Percentiles rank a stretch among this genome's conserved stretches.
Conservation (phyloP, 2,888 invertebrate genomes). For the Kuschelorhynchus macadamiae region DNA sequence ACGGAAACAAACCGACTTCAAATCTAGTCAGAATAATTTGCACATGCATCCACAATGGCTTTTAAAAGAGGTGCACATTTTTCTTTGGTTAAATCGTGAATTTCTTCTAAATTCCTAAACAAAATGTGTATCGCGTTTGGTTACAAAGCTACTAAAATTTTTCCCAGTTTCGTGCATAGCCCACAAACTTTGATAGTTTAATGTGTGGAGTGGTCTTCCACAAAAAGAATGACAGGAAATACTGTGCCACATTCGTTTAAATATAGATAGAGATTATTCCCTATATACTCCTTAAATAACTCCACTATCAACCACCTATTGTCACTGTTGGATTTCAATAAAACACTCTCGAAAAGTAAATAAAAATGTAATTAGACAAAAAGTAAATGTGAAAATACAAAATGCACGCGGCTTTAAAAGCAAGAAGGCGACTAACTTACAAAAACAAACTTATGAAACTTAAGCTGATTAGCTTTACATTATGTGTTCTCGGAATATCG, state of each 20-base stretch:
- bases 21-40: background rate
- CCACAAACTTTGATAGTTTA: background rate
- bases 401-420: slow-evolving; percentile 41
- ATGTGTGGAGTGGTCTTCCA: slow-evolving; percentile 7
- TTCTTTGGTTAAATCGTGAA: background rate
- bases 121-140: slow-evolving; percentile 3
- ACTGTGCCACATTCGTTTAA: background rate
- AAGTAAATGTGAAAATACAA: no score
- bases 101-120: background rate
- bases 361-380: no score
- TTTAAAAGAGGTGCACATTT: background rate
- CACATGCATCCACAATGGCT: background rate
- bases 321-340: slow-evolving; percentile 33
- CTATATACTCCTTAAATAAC: background rate
- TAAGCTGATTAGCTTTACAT: no score
- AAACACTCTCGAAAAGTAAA: no score
- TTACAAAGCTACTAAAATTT: slow-evolving; percentile 1
- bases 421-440: no score
- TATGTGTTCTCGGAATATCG: no score
- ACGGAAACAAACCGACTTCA: background rate
- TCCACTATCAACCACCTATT: slow-evolving; percentile 38
- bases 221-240: slow-evolving; percentile 4
- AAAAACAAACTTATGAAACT: no score
- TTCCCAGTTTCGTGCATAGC: slow-evolving; percentile 8
- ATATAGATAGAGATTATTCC: no score